Percentiles rank a stretch among this genome's conserved stretches.
phyloP scores from a whole-genome alignment of 2,797 vertebrate genomes.

The Steatocranus sp. region DNA sequence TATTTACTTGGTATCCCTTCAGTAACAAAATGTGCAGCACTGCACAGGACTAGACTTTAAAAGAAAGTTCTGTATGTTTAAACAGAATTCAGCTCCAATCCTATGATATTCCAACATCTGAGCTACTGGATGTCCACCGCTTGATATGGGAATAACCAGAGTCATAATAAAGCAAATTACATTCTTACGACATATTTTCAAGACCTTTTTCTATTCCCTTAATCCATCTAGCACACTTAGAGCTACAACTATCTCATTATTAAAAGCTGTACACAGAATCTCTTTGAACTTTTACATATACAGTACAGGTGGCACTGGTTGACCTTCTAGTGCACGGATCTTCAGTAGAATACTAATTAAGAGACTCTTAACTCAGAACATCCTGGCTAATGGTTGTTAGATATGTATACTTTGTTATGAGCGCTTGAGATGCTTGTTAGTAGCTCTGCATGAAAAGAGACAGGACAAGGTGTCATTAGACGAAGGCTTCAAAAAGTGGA shows the following conservation, averaged over 20 bases:
- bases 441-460: neutral
- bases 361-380: neutral
- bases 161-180: neutral
- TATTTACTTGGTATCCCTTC: neutral
- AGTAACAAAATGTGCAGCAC: neutral
- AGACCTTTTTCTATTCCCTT: neutral
- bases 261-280: neutral
- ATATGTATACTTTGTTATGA: neutral
- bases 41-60: neutral
- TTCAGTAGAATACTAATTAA: constrained; percentile 5
- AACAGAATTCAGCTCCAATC: neutral
- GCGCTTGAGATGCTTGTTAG: neutral
- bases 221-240: neutral
- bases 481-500: neutral
- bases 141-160: neutral
- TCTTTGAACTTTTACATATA: neutral
- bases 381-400: neutral
- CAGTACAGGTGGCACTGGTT: neutral
- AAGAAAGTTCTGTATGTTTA: neutral
- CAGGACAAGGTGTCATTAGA: neutral
- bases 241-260: neutral
- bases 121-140: neutral
- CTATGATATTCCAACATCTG: neutral
- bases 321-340: constrained; percentile 3
- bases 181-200: neutral